Evolutionary conservation across 37 sponge, comb jelly and placozoan species (phyloP).

Genomic region (Theonella swinhoei): DNA sequence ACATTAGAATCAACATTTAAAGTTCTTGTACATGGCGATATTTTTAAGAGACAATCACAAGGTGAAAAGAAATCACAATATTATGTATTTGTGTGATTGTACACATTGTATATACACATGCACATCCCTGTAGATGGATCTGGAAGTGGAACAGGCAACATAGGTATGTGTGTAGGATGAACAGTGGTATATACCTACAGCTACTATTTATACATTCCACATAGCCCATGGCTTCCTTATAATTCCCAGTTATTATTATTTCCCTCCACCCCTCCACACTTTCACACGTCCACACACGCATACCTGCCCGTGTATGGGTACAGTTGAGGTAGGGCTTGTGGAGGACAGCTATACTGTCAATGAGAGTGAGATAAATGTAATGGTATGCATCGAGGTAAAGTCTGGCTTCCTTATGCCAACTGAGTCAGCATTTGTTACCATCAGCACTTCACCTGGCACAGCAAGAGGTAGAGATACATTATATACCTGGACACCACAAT

Average conservation of each 20-base stretch:
- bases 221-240: too few species aligned
- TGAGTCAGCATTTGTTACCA: neutral
- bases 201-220: too few species aligned
- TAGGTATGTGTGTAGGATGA: neutral
- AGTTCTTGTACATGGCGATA: neutral
- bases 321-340: neutral
- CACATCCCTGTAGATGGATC: neutral
- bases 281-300: too few species aligned
- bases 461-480: neutral
- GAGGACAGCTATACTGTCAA: neutral
- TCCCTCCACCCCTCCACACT: neutral
- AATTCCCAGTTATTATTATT: too few species aligned
- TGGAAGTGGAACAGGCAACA: neutral
- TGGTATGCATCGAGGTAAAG: neutral
- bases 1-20: neutral
- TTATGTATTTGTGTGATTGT: neutral
- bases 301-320: neutral
- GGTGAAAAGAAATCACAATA: too few species aligned
- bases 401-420: neutral
- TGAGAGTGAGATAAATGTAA: neutral
- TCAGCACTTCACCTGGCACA: neutral
- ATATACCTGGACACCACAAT: too few species aligned
- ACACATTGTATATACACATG: neutral
- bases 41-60: neutral
- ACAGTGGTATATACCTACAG: neutral